phyloP scores from a whole-genome alignment of 2,888 invertebrate species.

The Dyspetes luteomarginatus region DNA sequence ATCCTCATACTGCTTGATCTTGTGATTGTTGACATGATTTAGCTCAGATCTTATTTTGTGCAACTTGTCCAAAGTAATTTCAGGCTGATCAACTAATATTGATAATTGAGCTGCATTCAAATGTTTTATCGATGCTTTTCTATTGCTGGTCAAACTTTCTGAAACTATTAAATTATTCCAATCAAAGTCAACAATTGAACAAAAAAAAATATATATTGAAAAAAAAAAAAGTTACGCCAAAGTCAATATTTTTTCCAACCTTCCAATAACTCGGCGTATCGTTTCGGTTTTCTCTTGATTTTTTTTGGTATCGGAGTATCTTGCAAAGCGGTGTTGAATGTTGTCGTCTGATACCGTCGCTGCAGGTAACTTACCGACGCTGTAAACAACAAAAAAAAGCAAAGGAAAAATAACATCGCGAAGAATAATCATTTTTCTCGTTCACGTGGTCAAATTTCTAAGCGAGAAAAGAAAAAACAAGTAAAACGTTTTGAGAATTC shows the following conservation, averaged over 20 bases:
- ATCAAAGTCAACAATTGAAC: background rate
- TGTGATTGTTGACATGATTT: constrained; percentile 5
- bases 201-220: constrained; percentile 22
- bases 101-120: constrained; percentile 88
- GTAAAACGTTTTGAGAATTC: constrained; percentile 1
- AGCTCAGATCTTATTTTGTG: constrained; percentile 84
- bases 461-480: background rate
- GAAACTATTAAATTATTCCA: constrained; percentile 85
- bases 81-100: constrained; percentile 86
- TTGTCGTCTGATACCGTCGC: constrained; percentile 73
- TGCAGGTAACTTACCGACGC: constrained; percentile 62
- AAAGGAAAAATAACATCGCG: constrained; percentile 5
- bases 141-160: constrained; percentile 86
- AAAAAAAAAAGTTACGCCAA: background rate
- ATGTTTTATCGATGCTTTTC: constrained; percentile 88
- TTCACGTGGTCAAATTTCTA: background rate
- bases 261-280: constrained; percentile 89
- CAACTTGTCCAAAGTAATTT: constrained; percentile 85
- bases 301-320: constrained; percentile 83
- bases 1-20: constrained; percentile 31
- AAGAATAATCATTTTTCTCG: background rate
- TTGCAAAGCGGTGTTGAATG: constrained; percentile 68
- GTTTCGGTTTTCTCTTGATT: constrained; percentile 84
- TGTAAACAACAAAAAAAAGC: constrained; percentile 57
- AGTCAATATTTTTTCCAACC: constrained; percentile 82